Conservation (phyloP, 2,113 vertebrate genomes). For the Micromys minutus region DNA sequence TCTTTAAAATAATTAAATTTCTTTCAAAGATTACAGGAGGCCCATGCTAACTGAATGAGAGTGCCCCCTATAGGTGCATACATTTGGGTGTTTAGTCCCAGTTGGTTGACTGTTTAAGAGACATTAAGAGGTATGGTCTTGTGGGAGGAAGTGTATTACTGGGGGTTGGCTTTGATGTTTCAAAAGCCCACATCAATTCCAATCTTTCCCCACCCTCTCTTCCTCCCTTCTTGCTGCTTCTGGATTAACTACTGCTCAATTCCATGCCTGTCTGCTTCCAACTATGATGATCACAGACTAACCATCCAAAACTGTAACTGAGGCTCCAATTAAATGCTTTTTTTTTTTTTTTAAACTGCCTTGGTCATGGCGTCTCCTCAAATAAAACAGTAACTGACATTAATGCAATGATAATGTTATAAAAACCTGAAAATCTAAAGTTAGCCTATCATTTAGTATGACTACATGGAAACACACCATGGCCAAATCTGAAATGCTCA, state of each 20-base stretch:
- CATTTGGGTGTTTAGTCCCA: neutral
- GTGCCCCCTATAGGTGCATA: neutral
- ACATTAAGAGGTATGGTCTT: neutral
- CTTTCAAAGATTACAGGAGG: slow-evolving; percentile 28
- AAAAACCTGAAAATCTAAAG: slow-evolving; percentile 59
- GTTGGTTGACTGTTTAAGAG: neutral
- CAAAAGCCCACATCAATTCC: neutral
- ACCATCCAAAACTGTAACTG: neutral
- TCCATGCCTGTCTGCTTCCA: neutral
- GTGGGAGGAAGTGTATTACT: neutral
- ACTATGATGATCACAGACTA: neutral
- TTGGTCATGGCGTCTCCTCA: neutral
- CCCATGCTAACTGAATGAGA: neutral
- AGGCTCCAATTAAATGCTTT: neutral
- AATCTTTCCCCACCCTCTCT: neutral
- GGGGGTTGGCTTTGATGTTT: neutral
- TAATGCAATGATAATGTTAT: neutral
- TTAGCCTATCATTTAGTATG: slow-evolving; percentile 19
- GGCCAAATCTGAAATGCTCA: slow-evolving; percentile 27
- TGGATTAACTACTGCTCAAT: neutral
- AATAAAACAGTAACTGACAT: neutral
- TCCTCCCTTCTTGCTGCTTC: neutral
- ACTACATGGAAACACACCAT: slow-evolving; percentile 46
- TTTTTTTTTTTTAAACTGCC: neutral
- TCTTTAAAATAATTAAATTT: slow-evolving; percentile 45